Percentiles rank a stretch among this genome's conserved stretches.
Conservation (phyloP, 2,888 invertebrate genomes). For the Vannuccia rotundouncinata region DNA sequence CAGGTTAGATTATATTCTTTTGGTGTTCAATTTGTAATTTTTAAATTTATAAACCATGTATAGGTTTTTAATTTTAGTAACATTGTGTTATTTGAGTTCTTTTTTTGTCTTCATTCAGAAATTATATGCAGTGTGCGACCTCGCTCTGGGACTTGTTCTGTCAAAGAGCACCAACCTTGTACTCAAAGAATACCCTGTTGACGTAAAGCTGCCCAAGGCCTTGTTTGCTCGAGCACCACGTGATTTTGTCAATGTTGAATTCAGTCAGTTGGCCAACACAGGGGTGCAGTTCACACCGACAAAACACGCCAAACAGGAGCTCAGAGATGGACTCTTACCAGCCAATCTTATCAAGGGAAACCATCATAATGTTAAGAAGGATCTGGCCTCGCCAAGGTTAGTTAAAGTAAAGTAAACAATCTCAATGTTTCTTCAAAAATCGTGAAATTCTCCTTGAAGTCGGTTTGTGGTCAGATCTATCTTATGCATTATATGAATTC, state of each 20-base stretch:
- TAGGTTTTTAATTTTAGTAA: too few species aligned
- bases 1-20: conserved; percentile 63
- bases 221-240: conserved; percentile 24
- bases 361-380: not conserved
- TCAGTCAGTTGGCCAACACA: not conserved
- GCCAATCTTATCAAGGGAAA: not conserved
- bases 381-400: not conserved
- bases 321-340: not conserved
- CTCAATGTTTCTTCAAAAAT: too few species aligned
- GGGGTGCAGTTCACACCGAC: not conserved
- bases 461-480: too few species aligned
- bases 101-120: conserved; percentile 63
- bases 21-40: too few species aligned
- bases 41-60: too few species aligned
- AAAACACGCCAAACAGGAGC: not conserved
- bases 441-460: too few species aligned
- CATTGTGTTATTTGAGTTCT: too few species aligned
- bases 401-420: too few species aligned
- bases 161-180: conserved; percentile 79
- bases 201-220: conserved; percentile 68
- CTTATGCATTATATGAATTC: too few species aligned
- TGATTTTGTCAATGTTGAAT: conserved; percentile 33
- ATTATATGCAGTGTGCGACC: conserved; percentile 91
- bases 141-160: conserved; percentile 81
- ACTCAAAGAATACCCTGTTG: conserved; percentile 77